phyloP scores from a whole-genome alignment of 2,113 vertebrate species.

The Ictalurus punctatus region DNA sequence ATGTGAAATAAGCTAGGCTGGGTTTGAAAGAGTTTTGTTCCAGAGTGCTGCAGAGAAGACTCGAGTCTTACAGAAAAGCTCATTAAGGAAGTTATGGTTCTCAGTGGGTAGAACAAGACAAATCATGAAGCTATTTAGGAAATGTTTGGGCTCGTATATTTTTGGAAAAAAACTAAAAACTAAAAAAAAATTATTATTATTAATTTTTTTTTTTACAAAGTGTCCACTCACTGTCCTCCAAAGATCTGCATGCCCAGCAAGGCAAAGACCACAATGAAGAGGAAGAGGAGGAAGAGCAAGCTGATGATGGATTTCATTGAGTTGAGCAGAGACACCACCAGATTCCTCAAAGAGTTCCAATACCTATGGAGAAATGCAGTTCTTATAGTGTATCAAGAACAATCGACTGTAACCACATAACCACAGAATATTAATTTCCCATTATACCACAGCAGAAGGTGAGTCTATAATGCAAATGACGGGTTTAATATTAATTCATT shows the following conservation, averaged over 20 bases:
- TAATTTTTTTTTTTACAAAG: neutral
- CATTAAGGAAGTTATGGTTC: neutral
- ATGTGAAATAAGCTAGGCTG: neutral
- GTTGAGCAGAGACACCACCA: constrained; percentile 94
- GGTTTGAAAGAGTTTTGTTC: neutral
- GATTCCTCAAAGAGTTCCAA: constrained; percentile 94
- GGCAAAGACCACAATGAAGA: constrained; percentile 97
- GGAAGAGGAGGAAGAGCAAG: constrained; percentile 95
- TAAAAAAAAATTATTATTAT: too few relatives aligned
- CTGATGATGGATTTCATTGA: constrained; percentile 99
- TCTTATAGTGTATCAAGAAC: neutral
- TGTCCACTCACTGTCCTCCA: constrained; percentile 89
- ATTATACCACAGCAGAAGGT: neutral
- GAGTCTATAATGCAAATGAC: neutral
- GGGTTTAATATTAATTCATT: neutral
- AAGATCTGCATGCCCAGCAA: constrained; percentile 98
- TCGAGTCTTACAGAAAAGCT: neutral
- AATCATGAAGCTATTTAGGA: neutral
- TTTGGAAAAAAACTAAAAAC: neutral
- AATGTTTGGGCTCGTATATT: neutral
- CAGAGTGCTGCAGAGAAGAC: neutral
- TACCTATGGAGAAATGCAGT: constrained; percentile 74
- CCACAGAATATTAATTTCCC: neutral
- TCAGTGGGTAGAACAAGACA: neutral
- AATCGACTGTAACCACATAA: neutral